Conservation (phyloP, 2,113 vertebrate genomes). For the Lota lota region DNA sequence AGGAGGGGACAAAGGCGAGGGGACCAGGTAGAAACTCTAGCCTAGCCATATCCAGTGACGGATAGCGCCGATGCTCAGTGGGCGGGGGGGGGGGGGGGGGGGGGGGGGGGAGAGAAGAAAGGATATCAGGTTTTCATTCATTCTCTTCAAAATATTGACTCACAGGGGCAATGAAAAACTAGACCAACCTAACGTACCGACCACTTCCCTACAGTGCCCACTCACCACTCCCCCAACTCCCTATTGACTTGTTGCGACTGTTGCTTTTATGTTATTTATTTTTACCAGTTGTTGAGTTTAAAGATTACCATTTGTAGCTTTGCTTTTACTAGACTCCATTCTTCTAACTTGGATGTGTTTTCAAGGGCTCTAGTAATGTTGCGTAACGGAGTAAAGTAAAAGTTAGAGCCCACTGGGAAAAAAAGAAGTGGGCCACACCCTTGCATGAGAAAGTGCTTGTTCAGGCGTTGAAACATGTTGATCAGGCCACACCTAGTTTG, state of each 20-base stretch:
- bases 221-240: no score
- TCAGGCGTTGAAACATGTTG: conserved; percentile 14
- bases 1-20: conserved; percentile 5
- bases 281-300: not conserved
- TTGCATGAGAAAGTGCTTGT: conserved; percentile 22
- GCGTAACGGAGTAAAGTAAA: no score
- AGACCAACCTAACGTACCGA: not conserved
- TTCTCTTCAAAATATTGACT: conserved; percentile 30
- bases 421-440: conserved; percentile 31
- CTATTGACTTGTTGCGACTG: no score
- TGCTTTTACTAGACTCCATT: not conserved
- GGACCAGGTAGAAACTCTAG: conserved; percentile 49
- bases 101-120: not conserved
- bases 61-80: conserved; percentile 26
- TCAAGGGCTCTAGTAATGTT: no score
- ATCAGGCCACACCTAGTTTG: conserved; percentile 17
- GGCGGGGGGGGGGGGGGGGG: conserved; percentile 1
- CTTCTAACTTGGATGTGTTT: not conserved
- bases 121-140: conserved; percentile 51
- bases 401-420: not conserved
- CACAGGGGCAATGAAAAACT: not conserved
- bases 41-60: conserved; percentile 51
- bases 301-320: not conserved
- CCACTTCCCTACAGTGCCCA: not conserved
- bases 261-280: no score